These are phyloP conservation scores for Tetanocera ferruginea DNA, from an alignment of 2,888 invertebrate genomes.

Conservation along the genomic window DNA sequence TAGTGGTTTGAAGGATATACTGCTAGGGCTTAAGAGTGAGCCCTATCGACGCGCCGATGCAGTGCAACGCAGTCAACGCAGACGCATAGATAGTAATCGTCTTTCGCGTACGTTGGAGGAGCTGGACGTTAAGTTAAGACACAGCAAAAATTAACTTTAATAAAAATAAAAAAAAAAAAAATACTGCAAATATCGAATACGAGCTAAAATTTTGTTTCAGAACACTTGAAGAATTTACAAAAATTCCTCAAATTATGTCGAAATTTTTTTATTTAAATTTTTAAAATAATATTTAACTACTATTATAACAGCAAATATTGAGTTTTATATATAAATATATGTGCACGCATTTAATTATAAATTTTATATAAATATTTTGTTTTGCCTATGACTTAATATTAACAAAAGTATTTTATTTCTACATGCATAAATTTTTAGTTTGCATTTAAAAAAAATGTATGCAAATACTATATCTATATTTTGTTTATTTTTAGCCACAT, in stretches of 20 bases:
- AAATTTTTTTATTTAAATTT: neutral
- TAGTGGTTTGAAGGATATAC: constrained; percentile 96
- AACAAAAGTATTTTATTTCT: neutral
- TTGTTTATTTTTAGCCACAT: constrained; percentile 1
- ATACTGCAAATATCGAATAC: neutral
- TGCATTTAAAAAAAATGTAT: neutral
- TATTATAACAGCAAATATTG: no score
- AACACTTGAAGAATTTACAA: neutral
- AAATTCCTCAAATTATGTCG: neutral
- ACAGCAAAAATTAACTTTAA: no score
- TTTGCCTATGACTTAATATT: neutral
- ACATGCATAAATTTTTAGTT: neutral
- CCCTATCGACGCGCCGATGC: constrained; percentile 97
- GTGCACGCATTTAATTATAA: neutral
- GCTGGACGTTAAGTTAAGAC: constrained; percentile 77
- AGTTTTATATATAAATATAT: no score
- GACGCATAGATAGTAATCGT: constrained; percentile 90
- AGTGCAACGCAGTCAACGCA: constrained; percentile 90
- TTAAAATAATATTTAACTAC: no score
- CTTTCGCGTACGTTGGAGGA: constrained; percentile 91
- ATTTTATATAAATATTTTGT: constrained; percentile 6
- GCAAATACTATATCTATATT: neutral
- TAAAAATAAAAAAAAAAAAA: neutral
- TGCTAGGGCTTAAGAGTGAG: constrained; percentile 92
- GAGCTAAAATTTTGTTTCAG: no score